Percentiles rank a stretch among this genome's conserved stretches.
Conservation (phyloP, 2,797 vertebrate species). For the Melanotaenia trifasciata region DNA sequence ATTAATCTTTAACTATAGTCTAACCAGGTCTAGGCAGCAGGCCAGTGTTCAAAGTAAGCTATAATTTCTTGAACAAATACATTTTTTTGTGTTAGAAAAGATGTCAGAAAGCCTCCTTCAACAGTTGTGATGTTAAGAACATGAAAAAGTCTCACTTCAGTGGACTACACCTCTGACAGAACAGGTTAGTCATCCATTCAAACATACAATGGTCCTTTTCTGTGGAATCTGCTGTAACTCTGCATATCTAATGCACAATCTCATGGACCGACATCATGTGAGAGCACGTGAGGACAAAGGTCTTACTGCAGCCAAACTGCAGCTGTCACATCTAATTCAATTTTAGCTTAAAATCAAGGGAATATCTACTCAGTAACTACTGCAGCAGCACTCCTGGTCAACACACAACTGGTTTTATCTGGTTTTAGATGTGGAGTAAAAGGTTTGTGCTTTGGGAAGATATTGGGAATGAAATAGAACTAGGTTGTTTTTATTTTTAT, state of each 20-base stretch:
- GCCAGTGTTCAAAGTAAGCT: constrained; percentile 28
- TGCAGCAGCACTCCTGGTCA: background rate
- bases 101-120: background rate
- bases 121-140: background rate
- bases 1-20: constrained; percentile 70
- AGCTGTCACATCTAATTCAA: background rate
- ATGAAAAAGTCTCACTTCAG: background rate
- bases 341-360: background rate
- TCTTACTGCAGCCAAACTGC: constrained; percentile 23
- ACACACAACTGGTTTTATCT: background rate
- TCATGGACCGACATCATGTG: constrained; percentile 38
- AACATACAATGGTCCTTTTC: constrained; percentile 5
- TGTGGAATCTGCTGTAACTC: constrained; percentile 1
- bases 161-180: too few species aligned
- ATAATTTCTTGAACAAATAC: constrained; percentile 17
- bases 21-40: constrained; percentile 25
- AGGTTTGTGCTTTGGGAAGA: background rate
- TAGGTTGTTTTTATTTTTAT: too few species aligned
- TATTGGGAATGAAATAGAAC: too few species aligned
- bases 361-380: background rate
- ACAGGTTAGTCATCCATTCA: background rate
- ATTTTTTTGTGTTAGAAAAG: constrained; percentile 23
- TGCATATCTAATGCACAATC: constrained; percentile 27
- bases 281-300: constrained; percentile 54
- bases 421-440: background rate